phyloP scores from a whole-genome alignment of 2,797 vertebrate genomes.

The Triplophysa yarkandensis region DNA sequence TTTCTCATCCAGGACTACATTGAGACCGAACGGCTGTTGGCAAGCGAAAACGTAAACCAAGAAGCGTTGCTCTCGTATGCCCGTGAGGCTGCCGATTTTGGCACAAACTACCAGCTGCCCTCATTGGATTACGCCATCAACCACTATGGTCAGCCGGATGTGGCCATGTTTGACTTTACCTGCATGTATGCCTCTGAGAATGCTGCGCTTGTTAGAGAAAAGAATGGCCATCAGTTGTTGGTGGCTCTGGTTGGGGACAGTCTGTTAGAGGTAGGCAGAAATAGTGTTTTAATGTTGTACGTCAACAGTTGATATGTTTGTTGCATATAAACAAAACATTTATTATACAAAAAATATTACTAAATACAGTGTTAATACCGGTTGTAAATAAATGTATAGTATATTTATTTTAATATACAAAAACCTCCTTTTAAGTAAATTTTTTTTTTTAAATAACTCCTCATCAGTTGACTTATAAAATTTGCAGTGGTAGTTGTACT shows the following conservation, averaged over 20 bases:
- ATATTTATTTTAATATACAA: no score
- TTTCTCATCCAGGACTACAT: constrained; percentile 79
- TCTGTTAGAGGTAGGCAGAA: constrained; percentile 85
- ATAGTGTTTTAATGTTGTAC: not conserved
- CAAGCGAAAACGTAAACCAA: constrained; percentile 88
- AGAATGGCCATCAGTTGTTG: constrained; percentile 83
- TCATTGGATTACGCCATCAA: constrained; percentile 96
- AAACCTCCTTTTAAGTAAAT: no score
- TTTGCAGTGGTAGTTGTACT: no score
- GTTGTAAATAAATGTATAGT: no score
- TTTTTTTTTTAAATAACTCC: no score
- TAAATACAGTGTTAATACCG: no score
- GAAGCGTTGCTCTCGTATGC: constrained; percentile 90
- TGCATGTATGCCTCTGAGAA: constrained; percentile 97
- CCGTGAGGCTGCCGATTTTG: constrained; percentile 94
- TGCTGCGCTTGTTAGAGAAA: constrained; percentile 87
- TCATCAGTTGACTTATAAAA: no score
- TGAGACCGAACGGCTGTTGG: constrained; percentile 89
- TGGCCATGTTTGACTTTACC: constrained; percentile 99
- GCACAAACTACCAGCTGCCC: constrained; percentile 95
- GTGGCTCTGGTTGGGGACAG: constrained; percentile 95
- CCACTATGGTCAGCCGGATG: constrained; percentile 90
- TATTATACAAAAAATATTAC: no score
- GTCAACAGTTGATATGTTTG: no score
- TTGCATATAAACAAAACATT: no score